Evolutionary conservation across 2,888 invertebrate species (phyloP).

Genomic region (Pharmacophagus antenor): DNA sequence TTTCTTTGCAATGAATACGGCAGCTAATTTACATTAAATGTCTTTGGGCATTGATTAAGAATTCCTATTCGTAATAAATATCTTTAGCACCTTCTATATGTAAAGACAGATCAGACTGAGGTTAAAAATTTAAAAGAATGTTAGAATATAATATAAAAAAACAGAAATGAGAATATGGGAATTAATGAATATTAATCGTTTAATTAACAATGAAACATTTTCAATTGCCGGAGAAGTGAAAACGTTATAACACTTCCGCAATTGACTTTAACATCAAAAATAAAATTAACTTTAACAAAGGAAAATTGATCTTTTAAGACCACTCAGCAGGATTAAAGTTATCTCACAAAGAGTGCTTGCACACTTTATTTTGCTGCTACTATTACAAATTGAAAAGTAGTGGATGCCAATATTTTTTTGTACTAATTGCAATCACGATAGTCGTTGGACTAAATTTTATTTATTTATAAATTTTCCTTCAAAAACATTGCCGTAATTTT

Average conservation of each 20-base stretch:
- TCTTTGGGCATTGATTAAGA: too few species aligned
- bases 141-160: too few species aligned
- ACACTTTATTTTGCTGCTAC: conserved; percentile 13
- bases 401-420: neutral
- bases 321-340: conserved; percentile 21
- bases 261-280: neutral
- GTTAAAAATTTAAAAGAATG: too few species aligned
- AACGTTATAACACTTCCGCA: neutral
- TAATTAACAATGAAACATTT: too few species aligned
- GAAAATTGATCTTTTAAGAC: conserved; percentile 12
- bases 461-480: neutral
- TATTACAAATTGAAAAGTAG: conserved; percentile 5
- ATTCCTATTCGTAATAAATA: too few species aligned
- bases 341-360: conserved; percentile 8
- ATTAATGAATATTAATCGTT: too few species aligned
- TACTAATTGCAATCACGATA: neutral
- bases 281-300: neutral
- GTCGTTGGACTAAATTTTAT: neutral
- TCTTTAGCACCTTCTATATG: too few species aligned
- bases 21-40: too few species aligned
- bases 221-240: too few species aligned
- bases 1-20: too few species aligned
- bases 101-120: too few species aligned
- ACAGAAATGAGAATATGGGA: too few species aligned
- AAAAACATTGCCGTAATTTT: neutral